Percentiles rank a stretch among this genome's conserved stretches.
Conservation (phyloP, 2,888 invertebrate genomes). For the Drosophila greeni region DNA sequence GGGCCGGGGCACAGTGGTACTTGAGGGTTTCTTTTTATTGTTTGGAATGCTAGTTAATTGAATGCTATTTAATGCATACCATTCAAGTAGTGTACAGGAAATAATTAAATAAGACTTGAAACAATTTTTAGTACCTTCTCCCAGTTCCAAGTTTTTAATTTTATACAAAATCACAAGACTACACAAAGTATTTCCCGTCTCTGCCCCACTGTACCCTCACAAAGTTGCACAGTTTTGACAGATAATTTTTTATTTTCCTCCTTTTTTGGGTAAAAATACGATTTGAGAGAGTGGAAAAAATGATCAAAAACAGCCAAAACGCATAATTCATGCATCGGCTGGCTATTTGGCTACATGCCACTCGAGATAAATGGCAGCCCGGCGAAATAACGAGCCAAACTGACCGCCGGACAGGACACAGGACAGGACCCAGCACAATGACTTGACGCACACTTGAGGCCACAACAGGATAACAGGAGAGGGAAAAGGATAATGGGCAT, state of each 20-base stretch:
- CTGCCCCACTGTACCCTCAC: conserved; percentile 18
- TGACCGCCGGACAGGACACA: conserved; percentile 52
- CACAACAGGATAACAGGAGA: conserved; percentile 57
- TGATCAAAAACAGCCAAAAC: conserved; percentile 72
- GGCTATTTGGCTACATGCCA: conserved; percentile 46
- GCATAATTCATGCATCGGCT: conserved; percentile 72
- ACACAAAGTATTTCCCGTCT: neutral
- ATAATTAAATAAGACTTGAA: too few species aligned
- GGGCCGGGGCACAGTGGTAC: conserved; percentile 50
- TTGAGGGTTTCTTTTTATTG: neutral
- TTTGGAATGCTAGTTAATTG: neutral
- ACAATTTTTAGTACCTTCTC: too few species aligned
- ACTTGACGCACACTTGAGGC: conserved; percentile 49
- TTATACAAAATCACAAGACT: neutral
- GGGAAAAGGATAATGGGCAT: conserved; percentile 5
- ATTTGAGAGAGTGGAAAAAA: conserved; percentile 46
- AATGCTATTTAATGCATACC: too few species aligned
- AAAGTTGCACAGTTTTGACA: conserved; percentile 49
- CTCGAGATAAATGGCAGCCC: conserved; percentile 61
- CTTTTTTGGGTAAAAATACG: conserved; percentile 27
- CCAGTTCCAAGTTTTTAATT: neutral
- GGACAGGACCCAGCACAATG: conserved; percentile 35
- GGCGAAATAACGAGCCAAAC: conserved; percentile 29
- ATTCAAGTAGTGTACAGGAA: neutral
- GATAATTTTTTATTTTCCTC: conserved; percentile 6